Evolutionary conservation across 2,888 invertebrate genomes (phyloP).

Genomic region (Perithous albicinctus): DNA sequence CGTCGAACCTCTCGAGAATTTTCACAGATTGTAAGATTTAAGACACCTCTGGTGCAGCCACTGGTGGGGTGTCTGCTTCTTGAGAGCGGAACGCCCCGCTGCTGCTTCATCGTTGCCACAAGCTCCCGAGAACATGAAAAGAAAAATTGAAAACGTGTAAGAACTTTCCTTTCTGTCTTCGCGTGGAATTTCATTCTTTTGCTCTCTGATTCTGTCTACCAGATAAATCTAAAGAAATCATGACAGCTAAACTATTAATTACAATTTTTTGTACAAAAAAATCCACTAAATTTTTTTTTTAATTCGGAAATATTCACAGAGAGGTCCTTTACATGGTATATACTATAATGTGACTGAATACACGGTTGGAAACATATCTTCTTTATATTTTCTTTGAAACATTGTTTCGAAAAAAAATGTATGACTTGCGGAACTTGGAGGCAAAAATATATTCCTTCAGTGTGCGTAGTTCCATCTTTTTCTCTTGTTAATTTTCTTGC

Average conservation of each 20-base stretch:
- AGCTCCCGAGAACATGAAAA: constrained; percentile 24
- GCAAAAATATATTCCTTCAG: background rate
- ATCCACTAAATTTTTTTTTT: no score
- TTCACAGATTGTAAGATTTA: constrained; percentile 68
- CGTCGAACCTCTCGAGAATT: constrained; percentile 62
- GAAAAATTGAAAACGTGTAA: constrained; percentile 68
- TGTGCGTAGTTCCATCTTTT: background rate
- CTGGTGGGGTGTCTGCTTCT: constrained; percentile 23
- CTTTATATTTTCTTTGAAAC: background rate
- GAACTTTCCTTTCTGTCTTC: constrained; percentile 27
- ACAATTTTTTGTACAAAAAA: no score
- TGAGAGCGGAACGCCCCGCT: constrained; percentile 8
- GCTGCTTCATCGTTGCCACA: constrained; percentile 23
- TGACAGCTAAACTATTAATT: background rate
- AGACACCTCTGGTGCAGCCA: constrained; percentile 59
- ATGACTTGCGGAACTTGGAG: background rate
- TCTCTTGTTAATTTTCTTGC: constrained; percentile 1
- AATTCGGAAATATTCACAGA: no score
- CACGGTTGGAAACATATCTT: no score
- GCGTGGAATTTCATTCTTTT: constrained; percentile 25
- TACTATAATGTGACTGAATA: no score
- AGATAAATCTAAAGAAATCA: background rate
- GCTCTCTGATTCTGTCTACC: background rate
- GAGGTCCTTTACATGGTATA: no score
- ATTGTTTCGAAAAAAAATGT: background rate